Conservation (phyloP, 2,888 invertebrate genomes). For the Glomeris marginata region DNA sequence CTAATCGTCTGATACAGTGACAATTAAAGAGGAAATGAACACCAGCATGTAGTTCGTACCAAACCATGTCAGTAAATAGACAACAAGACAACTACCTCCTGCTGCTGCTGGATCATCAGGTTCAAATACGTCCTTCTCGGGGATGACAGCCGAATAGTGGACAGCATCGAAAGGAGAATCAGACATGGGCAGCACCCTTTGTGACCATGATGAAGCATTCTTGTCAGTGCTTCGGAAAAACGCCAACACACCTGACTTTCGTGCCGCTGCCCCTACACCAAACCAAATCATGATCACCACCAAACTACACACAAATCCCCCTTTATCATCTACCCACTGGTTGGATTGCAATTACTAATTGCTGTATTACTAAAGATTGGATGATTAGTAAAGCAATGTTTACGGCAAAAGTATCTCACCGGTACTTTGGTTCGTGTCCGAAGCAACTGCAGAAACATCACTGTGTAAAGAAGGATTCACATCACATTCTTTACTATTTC, state of each 20-base stretch:
- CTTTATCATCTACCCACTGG: neutral
- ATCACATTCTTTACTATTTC: neutral
- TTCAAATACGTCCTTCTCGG: conserved; percentile 5
- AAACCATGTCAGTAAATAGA: no score
- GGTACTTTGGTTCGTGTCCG: no score
- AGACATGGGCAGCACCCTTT: no score
- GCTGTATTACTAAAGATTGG: no score
- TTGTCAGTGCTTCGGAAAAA: conserved; percentile 9
- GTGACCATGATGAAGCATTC: no score
- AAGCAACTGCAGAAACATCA: neutral
- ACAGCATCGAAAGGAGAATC: conserved; percentile 11
- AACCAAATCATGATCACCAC: no score
- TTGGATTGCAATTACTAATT: neutral
- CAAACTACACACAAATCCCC: no score
- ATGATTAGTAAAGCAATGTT: neutral
- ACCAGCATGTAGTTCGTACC: no score
- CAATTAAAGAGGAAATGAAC: no score
- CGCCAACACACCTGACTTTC: conserved; percentile 12
- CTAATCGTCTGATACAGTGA: no score
- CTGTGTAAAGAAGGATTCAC: neutral
- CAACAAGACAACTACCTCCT: no score
- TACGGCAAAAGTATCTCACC: neutral
- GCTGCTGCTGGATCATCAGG: neutral
- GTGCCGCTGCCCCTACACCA: neutral
- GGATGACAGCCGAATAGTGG: conserved; percentile 8